Percentiles rank a stretch among this genome's conserved stretches.
Conservation (phyloP, 2,113 vertebrate species). For the Aptenodytes patagonicus region DNA sequence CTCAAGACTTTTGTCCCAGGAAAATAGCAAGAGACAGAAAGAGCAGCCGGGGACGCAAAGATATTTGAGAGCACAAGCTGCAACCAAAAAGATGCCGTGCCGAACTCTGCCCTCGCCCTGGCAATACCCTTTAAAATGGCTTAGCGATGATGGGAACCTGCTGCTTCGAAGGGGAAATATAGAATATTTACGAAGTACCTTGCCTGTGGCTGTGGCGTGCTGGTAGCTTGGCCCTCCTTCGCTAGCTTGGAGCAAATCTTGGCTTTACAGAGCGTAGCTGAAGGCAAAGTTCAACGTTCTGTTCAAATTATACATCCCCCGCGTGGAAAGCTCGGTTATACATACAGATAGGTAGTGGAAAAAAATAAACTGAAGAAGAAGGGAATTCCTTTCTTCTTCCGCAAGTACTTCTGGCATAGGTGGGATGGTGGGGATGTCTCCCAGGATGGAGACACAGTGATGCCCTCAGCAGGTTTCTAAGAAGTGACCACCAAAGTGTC, state of each 20-base stretch:
- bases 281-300: not conserved
- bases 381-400: not conserved
- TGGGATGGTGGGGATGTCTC: not conserved
- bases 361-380: not conserved
- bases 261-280: not conserved
- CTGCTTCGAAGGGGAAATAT: not conserved
- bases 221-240: not conserved
- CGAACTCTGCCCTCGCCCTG: not conserved
- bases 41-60: not conserved
- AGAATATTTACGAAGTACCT: not conserved
- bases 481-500: not conserved
- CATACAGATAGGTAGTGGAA: not conserved
- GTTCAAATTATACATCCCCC: not conserved
- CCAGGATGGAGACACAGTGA: not conserved
- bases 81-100: not conserved
- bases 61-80: not conserved
- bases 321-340: not conserved
- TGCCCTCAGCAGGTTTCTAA: not conserved
- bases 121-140: not conserved
- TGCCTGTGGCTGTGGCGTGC: fast-evolving
- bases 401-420: not conserved
- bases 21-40: not conserved
- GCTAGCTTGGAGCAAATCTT: not conserved
- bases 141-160: not conserved
- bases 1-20: not conserved